These are phyloP conservation scores for Lasius fuliginosus DNA, from an alignment of 2,888 invertebrate genomes.

Conservation along the genomic window DNA sequence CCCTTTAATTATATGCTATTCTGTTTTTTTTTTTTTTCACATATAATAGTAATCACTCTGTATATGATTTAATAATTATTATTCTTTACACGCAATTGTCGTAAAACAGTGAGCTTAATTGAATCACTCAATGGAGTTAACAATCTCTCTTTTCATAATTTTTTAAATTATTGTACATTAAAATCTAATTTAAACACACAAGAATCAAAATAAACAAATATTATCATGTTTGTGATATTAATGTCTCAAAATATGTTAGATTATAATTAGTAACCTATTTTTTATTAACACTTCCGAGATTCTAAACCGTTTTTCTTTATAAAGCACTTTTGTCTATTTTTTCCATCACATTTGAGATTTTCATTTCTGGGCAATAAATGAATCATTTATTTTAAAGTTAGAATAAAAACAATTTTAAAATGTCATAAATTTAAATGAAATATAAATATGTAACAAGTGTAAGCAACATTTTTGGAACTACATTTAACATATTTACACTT, in stretches of 20 bases:
- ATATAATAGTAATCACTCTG: background rate
- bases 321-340: background rate
- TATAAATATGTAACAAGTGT: background rate
- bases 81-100: background rate
- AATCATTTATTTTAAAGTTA: background rate
- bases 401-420: background rate
- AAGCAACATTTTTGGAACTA: background rate
- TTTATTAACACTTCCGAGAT: background rate
- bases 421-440: background rate
- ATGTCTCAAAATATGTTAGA: slow-evolving; percentile 5
- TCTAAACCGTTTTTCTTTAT: background rate
- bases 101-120: background rate
- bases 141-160: background rate
- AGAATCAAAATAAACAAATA: background rate
- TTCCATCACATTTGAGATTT: background rate
- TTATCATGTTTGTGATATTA: background rate
- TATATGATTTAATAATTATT: slow-evolving; percentile 10
- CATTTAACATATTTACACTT: background rate
- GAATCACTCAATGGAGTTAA: background rate
- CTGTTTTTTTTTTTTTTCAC: background rate
- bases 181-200: background rate
- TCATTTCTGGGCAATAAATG: background rate
- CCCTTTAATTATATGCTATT: background rate
- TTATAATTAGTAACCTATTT: background rate
- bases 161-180: slow-evolving; percentile 18